Base-by-base conservation (phyloP, 2,113 vertebrate genomes). In the Mola mola region DNA sequence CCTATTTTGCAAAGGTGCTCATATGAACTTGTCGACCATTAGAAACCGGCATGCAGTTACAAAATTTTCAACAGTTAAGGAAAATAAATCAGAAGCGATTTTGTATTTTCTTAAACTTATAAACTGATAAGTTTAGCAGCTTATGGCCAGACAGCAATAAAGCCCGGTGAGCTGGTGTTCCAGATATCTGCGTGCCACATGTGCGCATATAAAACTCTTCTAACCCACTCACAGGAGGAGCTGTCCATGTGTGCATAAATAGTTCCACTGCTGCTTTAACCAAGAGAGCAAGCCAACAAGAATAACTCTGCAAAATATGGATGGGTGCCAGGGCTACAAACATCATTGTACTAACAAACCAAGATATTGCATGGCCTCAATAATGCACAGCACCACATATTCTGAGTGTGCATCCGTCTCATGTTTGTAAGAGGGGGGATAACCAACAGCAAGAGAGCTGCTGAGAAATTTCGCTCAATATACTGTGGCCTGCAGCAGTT, bases 151-250 rank as follows among this genome's bases (percentile, higher is more conserved):
- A 77, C 57, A 52, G 51, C 53, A 66, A 65, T 58, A n/a, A n/a
- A 40, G 72, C 75, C 75, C 61, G 57, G 34, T 36, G 50, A 69
- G 65, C 46, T 70, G 67, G 17, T 64, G 65, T 57, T 68, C 16
- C 2, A 29, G 52, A 62, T 21, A 74, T 83, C 83, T 90, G 86
- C 40, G 59, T 58, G 78, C 79, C 86, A 88, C 84, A 86, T 87
- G 86, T 87, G 77, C 43, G 50, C 44, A 29, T 43, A 19, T 73
- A 76, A 83, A 21, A 66, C 75, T 72, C 33, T 44, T 53, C 55
- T 3, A 28, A 43, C 52, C 50, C 37, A 8, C 21, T 74, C 33
- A 10, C 42, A 36, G 66, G 33, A 69, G 66, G 64, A 48, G 50
- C 59, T 66, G 67, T 48, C 26, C 55, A 25, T 74, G 33, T 68